phyloP scores from a whole-genome alignment of 2,113 vertebrate species.

The Labrus mixtus region DNA sequence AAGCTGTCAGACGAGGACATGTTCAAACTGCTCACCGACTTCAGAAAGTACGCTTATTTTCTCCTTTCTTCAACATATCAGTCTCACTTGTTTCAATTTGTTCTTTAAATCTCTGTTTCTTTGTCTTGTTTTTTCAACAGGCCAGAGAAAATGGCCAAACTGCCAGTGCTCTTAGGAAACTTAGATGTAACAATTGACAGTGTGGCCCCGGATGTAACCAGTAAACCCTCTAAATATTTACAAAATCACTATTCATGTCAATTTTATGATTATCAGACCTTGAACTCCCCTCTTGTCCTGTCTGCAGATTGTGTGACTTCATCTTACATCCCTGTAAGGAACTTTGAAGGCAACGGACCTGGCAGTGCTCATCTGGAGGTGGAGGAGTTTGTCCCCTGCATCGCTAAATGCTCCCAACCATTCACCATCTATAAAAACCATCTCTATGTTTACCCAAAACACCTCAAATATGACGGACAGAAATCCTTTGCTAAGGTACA shows the following conservation, averaged over 20 bases:
- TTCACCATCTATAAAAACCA: conserved; percentile 97
- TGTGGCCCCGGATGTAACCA: conserved; percentile 90
- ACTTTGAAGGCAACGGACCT: conserved; percentile 86
- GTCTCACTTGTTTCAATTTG: not conserved
- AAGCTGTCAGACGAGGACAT: conserved; percentile 97
- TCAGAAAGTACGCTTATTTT: conserved; percentile 90
- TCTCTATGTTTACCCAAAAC: conserved; percentile 95
- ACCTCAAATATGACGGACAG: conserved; percentile 96
- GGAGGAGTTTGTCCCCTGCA: conserved; percentile 96
- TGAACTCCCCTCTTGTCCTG: conserved; percentile 11
- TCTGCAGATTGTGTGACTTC: conserved; percentile 93
- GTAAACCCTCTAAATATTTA: conserved; percentile 83
- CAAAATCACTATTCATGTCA: conserved; percentile 4
- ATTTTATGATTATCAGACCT: not conserved
- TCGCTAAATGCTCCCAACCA: conserved; percentile 94
- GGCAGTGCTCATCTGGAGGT: conserved; percentile 88
- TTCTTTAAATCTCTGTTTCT: not conserved
- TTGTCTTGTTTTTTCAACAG: conserved; percentile 73
- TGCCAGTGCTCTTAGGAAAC: conserved; percentile 96
- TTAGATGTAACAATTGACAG: conserved; percentile 95
- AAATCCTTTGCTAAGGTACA: conserved; percentile 95
- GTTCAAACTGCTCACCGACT: conserved; percentile 95
- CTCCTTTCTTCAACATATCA: not conserved
- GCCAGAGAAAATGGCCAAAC: conserved; percentile 98
- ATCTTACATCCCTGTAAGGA: conserved; percentile 95